Conservation (phyloP, 2,113 vertebrate genomes). For the Climacteris rufus region DNA sequence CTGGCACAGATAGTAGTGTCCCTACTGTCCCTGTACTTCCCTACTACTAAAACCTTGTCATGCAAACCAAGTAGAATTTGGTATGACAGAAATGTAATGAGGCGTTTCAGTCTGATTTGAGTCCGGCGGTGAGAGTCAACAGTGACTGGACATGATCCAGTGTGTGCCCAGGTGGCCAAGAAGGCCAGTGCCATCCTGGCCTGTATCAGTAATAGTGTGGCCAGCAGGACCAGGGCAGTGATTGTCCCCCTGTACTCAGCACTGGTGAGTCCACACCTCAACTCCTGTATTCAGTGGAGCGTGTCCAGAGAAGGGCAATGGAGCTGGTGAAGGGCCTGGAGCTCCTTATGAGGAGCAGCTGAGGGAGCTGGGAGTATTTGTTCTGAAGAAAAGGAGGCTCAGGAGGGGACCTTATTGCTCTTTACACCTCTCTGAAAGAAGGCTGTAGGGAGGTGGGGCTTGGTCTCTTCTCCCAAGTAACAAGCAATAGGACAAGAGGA, state of each 20-base stretch:
- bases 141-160: background rate
- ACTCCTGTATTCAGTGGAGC: background rate
- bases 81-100: background rate
- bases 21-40: too few relatives aligned
- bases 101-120: background rate
- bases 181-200: background rate
- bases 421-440: background rate
- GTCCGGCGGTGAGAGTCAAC: background rate
- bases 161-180: background rate
- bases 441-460: background rate
- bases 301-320: background rate
- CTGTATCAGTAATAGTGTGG: background rate
- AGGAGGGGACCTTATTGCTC: rapidly evolving
- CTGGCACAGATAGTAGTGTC: background rate
- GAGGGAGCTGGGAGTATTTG: background rate
- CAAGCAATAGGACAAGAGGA: background rate
- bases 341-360: background rate
- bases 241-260: background rate
- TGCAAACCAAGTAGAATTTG: background rate
- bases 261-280: background rate
- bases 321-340: background rate
- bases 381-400: background rate
- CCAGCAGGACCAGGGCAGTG: background rate
- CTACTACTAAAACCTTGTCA: background rate
- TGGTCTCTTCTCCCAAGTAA: rapidly evolving